Conservation (phyloP, 64 coral and sea anemone species). For the Platygyra sinensis region DNA sequence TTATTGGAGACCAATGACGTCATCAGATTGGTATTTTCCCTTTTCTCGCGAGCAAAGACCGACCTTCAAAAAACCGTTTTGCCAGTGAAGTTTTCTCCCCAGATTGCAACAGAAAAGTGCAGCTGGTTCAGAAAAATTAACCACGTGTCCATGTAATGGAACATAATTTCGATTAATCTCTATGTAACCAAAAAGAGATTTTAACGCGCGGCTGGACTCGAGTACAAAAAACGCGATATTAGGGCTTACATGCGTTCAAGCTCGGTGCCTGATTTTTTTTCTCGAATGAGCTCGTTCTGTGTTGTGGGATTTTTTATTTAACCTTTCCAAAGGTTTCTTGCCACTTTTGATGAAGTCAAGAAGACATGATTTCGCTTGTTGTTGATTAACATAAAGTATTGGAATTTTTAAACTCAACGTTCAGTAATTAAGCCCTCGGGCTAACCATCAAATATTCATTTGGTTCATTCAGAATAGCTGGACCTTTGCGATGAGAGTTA, state of each 20-base stretch:
- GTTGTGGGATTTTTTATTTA: not conserved
- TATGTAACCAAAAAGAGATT: not conserved
- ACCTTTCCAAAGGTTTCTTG: not conserved
- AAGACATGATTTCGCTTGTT: not conserved
- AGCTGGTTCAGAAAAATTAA: not conserved
- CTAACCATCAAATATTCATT: not conserved
- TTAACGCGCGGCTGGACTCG: not conserved
- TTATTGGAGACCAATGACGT: conserved; percentile 8
- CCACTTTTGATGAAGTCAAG: not conserved
- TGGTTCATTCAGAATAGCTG: not conserved
- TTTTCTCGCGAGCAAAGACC: not conserved
- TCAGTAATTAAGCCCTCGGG: not conserved
- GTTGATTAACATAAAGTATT: conserved; percentile 21
- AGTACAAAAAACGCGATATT: not conserved
- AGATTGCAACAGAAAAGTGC: not conserved
- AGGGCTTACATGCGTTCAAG: not conserved
- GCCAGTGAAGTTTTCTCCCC: not conserved
- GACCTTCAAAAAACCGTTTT: not conserved
- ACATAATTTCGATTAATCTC: not conserved
- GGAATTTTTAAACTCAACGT: conserved; percentile 25
- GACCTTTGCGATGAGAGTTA: too few relatives aligned
- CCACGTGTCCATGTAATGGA: not conserved
- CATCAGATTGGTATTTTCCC: conserved; percentile 25
- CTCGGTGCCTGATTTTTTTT: not conserved
- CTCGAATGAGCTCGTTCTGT: too few relatives aligned